Conservation (phyloP, 1,140 invertebrate species). For the Himalopsyche phryganea region DNA sequence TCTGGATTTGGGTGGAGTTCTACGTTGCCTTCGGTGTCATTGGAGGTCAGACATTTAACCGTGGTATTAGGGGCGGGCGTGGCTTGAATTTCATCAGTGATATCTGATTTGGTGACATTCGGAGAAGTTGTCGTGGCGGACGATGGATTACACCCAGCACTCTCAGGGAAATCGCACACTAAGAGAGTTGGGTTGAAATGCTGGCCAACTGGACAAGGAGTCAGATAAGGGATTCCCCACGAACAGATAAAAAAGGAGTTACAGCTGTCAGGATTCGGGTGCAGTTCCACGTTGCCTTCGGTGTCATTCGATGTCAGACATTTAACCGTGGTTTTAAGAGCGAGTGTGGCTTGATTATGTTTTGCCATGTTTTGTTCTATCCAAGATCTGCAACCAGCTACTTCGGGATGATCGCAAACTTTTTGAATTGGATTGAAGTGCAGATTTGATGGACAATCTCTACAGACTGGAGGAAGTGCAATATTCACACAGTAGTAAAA, state of each 20-base stretch:
- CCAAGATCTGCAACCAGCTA: conserved; percentile 24
- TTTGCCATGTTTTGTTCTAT: neutral
- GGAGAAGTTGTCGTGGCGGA: too few relatives aligned
- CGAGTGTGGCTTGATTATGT: neutral
- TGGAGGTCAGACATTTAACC: too few relatives aligned
- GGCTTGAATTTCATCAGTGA: too few relatives aligned
- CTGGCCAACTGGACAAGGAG: conserved; percentile 50
- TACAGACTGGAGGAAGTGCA: conserved; percentile 28
- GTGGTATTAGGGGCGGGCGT: too few relatives aligned
- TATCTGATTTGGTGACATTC: too few relatives aligned
- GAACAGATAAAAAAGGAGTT: conserved; percentile 58
- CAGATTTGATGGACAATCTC: conserved; percentile 38
- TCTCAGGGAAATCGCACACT: conserved; percentile 44
- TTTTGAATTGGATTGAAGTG: conserved; percentile 38
- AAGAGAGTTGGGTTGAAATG: conserved; percentile 52
- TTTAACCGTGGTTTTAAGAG: neutral
- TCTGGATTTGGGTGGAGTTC: conserved; percentile 43
- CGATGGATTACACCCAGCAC: conserved; percentile 19
- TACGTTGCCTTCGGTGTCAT: conserved; percentile 3
- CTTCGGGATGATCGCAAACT: conserved; percentile 40
- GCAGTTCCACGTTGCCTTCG: conserved; percentile 16
- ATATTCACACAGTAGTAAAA: conserved; percentile 36
- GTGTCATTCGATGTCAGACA: neutral
- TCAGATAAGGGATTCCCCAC: conserved; percentile 44
- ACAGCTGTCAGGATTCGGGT: conserved; percentile 53